A percentile compares a stretch with the other conserved stretches of the same genome.
These are phyloP conservation scores for Apis mellifera DNA, from an alignment of 1,140 invertebrate species.

Conservation along the genomic window Amel_HAv3.1 CM009946.2:6882001-6882500, in stretches of 20 bases:
- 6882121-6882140: neutral
- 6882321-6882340: constrained; percentile 10
- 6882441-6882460: neutral
- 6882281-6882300: constrained; percentile 21
- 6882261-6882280: constrained; percentile 13
- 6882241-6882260: neutral
- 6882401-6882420: neutral
- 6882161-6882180: neutral
- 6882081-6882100: no score
- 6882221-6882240: no score
- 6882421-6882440: neutral
- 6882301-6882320: constrained; percentile 21
- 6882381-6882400: neutral
- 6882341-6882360: constrained; percentile 11
- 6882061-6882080: neutral
- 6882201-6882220: neutral
- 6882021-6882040: neutral
- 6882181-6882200: neutral
- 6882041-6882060: neutral
- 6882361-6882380: neutral
- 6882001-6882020: neutral
- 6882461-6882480: neutral
- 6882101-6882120: no score
- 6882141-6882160: no score
- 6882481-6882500: neutral